Percentiles rank a stretch among this genome's conserved stretches.
phyloP scores from a whole-genome alignment of 2,113 vertebrate species.

The Poeciliopsis retropinna region DNA sequence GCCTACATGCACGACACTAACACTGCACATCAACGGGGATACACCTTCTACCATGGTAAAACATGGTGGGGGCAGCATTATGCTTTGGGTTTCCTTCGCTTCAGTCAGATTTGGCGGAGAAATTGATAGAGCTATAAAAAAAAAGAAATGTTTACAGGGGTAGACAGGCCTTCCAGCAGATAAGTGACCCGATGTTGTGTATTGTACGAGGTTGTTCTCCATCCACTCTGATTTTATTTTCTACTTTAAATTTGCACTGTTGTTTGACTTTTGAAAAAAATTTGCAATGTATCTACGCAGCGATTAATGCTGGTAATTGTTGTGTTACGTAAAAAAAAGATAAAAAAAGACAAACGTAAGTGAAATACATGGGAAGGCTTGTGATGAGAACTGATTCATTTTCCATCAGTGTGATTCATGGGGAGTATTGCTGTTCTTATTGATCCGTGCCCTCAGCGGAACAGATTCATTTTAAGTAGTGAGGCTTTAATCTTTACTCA shows the following conservation, averaged over 20 bases:
- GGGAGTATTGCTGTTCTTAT: slow-evolving; percentile 4
- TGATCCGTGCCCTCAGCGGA: slow-evolving; percentile 13
- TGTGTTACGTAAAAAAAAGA: neutral
- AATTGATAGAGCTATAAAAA: neutral
- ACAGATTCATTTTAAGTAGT: neutral
- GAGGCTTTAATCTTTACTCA: neutral
- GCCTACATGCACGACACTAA: neutral
- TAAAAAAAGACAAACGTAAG: neutral
- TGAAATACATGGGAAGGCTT: neutral
- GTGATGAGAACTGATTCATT: neutral
- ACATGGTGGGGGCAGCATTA: neutral
- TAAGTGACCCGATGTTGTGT: neutral
- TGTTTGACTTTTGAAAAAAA: neutral
- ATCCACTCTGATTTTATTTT: neutral
- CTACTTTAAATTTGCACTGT: neutral
- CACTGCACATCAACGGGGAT: neutral
- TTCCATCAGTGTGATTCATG: neutral
- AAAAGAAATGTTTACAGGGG: neutral
- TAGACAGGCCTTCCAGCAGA: neutral
- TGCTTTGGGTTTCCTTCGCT: neutral
- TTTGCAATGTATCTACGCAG: neutral
- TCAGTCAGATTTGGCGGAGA: neutral
- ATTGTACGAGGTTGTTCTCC: neutral
- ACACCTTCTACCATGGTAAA: neutral
- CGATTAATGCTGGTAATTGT: neutral